phyloP scores from a whole-genome alignment of 2,113 vertebrate species.

The Rhynchopsitta pachyrhyncha region DNA sequence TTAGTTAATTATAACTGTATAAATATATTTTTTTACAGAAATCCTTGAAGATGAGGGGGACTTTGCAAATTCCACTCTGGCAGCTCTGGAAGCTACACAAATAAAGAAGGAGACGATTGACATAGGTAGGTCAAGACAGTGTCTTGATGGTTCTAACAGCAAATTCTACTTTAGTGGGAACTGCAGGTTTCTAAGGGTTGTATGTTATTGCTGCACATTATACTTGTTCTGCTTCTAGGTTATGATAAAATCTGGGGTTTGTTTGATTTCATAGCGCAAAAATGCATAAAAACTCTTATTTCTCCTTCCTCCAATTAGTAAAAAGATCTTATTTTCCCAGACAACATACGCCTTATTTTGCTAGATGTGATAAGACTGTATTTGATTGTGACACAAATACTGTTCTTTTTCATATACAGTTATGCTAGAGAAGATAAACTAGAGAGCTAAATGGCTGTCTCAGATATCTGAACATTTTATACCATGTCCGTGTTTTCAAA shows the following conservation, averaged over 20 bases:
- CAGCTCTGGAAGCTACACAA: constrained; percentile 17
- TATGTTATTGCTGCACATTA: neutral
- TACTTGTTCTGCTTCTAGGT: neutral
- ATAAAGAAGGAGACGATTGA: constrained; percentile 60
- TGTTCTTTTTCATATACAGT: neutral
- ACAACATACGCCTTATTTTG: neutral
- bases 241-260: neutral
- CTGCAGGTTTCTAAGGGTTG: neutral
- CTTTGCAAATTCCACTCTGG: neutral
- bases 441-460: neutral
- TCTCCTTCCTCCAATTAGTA: neutral
- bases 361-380: neutral
- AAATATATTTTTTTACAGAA: constrained; percentile 2
- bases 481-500: neutral
- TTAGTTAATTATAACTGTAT: neutral
- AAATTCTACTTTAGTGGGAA: neutral
- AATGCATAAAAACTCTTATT: neutral
- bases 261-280: neutral
- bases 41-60: constrained; percentile 31
- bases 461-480: neutral
- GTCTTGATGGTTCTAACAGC: neutral
- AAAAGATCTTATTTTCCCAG: neutral
- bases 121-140: constrained; percentile 27
- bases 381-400: neutral
- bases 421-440: neutral